Conservation (phyloP, 2,888 invertebrate species). For the Unio delphinus region DNA sequence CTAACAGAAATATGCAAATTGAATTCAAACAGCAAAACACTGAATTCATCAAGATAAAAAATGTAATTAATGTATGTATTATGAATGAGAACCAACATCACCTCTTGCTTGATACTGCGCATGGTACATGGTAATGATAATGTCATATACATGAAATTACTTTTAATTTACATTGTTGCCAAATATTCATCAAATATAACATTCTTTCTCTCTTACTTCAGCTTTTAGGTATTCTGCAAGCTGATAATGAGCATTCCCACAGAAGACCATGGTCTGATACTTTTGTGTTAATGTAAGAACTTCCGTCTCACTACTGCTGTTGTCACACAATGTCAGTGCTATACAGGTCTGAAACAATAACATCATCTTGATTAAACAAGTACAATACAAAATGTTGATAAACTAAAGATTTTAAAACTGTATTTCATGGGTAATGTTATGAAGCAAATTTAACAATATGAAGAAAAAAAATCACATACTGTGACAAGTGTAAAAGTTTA, state of each 20-base stretch:
- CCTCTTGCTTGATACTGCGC: too few relatives aligned
- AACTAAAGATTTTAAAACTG: background rate
- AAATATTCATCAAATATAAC: background rate
- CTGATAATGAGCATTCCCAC: conserved; percentile 81
- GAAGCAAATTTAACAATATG: too few relatives aligned
- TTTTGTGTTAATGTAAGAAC: conserved; percentile 77
- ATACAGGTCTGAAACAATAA: conserved; percentile 77
- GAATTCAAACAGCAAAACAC: too few relatives aligned
- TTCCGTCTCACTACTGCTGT: conserved; percentile 73
- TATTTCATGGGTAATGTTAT: too few relatives aligned
- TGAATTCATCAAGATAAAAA: too few relatives aligned
- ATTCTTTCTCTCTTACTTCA: conserved; percentile 72
- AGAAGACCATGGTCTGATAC: conserved; percentile 80
- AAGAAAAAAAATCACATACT: too few relatives aligned
- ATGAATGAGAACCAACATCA: too few relatives aligned
- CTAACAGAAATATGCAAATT: too few relatives aligned
- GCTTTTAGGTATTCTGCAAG: conserved; percentile 80
- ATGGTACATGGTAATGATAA: background rate
- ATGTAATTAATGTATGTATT: too few relatives aligned
- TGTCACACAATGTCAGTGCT: conserved; percentile 78
- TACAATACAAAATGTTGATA: background rate
- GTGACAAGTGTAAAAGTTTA: too few relatives aligned
- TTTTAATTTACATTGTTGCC: background rate
- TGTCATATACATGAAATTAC: background rate
- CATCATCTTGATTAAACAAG: background rate